These are phyloP conservation scores for Crocallis elinguaria DNA, from an alignment of 2,888 invertebrate species.

Conservation along the genomic window DNA sequence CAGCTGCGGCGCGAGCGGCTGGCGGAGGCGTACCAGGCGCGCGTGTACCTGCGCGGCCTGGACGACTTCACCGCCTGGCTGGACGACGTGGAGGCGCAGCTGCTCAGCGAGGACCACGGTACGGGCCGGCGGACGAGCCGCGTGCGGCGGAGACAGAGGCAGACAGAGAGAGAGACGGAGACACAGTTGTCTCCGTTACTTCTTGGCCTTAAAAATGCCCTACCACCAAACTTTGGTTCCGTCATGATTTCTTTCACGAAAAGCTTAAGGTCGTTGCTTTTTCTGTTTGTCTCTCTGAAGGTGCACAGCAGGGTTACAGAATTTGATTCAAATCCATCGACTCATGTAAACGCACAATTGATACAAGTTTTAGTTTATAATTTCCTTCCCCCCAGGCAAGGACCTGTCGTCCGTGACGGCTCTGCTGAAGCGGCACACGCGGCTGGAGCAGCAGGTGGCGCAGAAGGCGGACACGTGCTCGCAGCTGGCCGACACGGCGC, in stretches of 20 bases:
- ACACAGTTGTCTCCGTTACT: too few species aligned
- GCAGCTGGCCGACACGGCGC: slow-evolving; percentile 91
- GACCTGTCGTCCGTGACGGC: slow-evolving; percentile 94
- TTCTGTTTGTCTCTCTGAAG: too few species aligned
- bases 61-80: slow-evolving; percentile 98
- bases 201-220: too few species aligned
- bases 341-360: too few species aligned
- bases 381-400: slow-evolving; percentile 85
- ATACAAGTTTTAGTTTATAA: not conserved
- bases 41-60: slow-evolving; percentile 93
- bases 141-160: too few species aligned
- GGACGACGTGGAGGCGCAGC: slow-evolving; percentile 88
- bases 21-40: slow-evolving; percentile 95
- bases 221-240: too few species aligned
- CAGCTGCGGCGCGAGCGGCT: slow-evolving; percentile 93
- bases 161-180: too few species aligned
- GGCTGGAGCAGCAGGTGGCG: slow-evolving; percentile 94
- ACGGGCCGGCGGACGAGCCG: not conserved
- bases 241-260: too few species aligned
- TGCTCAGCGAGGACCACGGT: slow-evolving; percentile 81
- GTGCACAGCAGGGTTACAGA: too few species aligned
- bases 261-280: too few species aligned
- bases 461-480: slow-evolving; percentile 94
- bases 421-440: slow-evolving; percentile 91
- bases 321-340: too few species aligned